Evolutionary conservation across 2,797 vertebrate species (phyloP).

Genomic region (Ibycter americanus): DNA sequence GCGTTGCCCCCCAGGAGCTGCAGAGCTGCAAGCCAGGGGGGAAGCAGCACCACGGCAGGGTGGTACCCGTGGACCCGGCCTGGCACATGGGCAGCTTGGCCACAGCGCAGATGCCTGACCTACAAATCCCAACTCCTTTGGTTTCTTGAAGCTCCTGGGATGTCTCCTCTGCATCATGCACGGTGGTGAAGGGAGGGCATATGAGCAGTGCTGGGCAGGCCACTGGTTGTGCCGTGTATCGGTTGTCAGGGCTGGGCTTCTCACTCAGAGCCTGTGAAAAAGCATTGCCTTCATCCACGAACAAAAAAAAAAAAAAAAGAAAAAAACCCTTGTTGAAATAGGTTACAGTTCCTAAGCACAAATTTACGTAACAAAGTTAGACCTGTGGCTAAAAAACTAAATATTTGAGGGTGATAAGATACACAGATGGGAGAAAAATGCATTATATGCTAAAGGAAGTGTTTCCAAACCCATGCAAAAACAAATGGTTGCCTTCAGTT

Average conservation of each 20-base stretch:
- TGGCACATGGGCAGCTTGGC: not conserved
- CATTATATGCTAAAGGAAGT: not conserved
- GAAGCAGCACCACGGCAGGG: not conserved
- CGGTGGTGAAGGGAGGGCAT: not conserved
- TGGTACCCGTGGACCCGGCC: not conserved
- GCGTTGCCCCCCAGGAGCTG: accelerated
- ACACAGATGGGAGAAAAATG: not conserved
- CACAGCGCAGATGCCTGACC: no score
- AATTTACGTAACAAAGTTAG: not conserved
- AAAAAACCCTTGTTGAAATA: not conserved
- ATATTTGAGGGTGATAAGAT: not conserved
- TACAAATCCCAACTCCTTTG: not conserved
- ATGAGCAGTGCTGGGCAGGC: not conserved
- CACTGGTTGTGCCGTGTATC: accelerated
- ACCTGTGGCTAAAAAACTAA: not conserved
- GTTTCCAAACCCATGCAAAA: not conserved
- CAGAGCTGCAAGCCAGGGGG: not conserved
- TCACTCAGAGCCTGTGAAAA: not conserved
- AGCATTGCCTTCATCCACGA: not conserved
- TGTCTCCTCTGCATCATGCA: not conserved
- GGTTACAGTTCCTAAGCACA: not conserved
- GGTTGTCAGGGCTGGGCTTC: not conserved
- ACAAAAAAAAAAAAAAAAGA: no score
- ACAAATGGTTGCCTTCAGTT: not conserved
- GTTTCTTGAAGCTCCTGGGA: not conserved